These are phyloP conservation scores for Pedionomus torquatus DNA, from an alignment of 2,113 vertebrate genomes.

Conservation along the genomic window DNA sequence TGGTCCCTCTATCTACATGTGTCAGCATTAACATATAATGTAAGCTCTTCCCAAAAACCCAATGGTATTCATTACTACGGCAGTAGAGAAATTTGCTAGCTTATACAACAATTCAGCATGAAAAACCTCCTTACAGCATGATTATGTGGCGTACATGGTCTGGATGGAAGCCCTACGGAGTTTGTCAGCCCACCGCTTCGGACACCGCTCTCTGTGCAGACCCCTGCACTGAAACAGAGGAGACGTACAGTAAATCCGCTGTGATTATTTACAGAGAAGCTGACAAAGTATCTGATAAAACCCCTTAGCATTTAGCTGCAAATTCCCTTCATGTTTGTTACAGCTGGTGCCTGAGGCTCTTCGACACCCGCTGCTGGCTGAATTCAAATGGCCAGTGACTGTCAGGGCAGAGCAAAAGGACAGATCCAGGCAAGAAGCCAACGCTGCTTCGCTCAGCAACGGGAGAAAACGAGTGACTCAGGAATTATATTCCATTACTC, in stretches of 20 bases:
- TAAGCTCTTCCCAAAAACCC: not conserved
- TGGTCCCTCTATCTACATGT: not conserved
- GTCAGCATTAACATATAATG: not conserved
- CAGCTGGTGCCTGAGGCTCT: not conserved
- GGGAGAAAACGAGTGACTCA: rapidly evolving
- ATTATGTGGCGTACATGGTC: not conserved
- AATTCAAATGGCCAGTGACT: not conserved
- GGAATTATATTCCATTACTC: not conserved
- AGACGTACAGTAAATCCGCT: not conserved
- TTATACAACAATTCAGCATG: not conserved
- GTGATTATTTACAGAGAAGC: not conserved
- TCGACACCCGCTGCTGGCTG: not conserved
- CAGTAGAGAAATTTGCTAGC: not conserved
- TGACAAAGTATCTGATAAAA: not conserved
- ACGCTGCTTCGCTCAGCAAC: not conserved
- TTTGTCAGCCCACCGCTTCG: not conserved
- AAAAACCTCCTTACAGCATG: not conserved
- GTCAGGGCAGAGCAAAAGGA: not conserved
- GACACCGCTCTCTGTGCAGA: not conserved
- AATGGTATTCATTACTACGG: not conserved
- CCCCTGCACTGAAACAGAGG: no score
- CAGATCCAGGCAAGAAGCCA: not conserved
- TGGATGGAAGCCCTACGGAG: not conserved
- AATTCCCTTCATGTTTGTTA: not conserved
- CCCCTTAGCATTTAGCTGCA: not conserved